A percentile compares a stretch with the other conserved stretches of the same genome.
phyloP scores from a whole-genome alignment of 2,797 vertebrate species.

The Somateria mollissima region DNA sequence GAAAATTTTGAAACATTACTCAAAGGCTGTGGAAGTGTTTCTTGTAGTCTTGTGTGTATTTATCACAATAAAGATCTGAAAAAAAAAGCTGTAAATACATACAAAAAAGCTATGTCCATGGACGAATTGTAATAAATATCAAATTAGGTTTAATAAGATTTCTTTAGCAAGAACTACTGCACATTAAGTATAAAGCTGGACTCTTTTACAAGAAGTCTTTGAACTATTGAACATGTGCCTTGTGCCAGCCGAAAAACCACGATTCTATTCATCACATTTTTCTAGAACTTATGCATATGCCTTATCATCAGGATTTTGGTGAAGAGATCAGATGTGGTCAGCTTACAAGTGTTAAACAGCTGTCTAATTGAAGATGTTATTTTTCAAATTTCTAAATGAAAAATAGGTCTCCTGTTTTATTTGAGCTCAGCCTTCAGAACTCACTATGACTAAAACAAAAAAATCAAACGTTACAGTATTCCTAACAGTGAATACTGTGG shows the following conservation, averaged over 20 bases:
- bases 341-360: neutral
- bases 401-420: neutral
- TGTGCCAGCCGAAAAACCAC: neutral
- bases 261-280: neutral
- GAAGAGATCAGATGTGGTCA: neutral
- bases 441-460: neutral
- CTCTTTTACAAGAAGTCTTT: neutral
- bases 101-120: neutral
- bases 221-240: neutral
- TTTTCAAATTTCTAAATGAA: neutral
- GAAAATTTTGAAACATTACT: neutral
- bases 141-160: neutral
- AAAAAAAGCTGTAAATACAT: neutral
- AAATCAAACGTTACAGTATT: neutral
- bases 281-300: neutral
- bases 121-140: neutral
- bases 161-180: neutral
- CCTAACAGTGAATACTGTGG: neutral
- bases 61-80: neutral
- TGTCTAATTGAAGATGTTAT: neutral
- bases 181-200: neutral
- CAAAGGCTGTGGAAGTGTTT: neutral
- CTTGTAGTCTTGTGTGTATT: neutral
- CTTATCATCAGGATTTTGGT: neutral
- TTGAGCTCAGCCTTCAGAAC: neutral